Evolutionary conservation across 2,888 invertebrate species (phyloP), one percentile per base, ranked within the genome.

Genomic region (Asteroscopus sphinx): DNA sequence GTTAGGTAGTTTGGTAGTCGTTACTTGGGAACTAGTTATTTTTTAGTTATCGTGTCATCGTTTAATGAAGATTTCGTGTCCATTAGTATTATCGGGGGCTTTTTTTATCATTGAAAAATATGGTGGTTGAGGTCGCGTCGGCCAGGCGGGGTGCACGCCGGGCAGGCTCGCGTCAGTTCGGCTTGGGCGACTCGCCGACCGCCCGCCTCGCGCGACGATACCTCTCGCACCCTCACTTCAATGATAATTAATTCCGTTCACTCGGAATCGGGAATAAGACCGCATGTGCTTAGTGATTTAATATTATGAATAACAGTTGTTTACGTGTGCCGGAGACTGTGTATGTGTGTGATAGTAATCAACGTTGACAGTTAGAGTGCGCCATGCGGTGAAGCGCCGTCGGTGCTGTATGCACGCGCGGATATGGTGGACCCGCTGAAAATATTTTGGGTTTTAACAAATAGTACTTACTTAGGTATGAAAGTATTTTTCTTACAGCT

Each of bases 361-460:
- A 67, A 70, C 72, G 82, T 79, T 84, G 85, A 86, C 80, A 81
- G 76, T 82, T 81, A 77, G 71, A 86, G 87, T 87, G 89, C 88
- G 88, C 88, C 89, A 94, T 94, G 93, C 91, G 90, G 89, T 94
- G 90, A 92, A 83, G 80, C 81, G 84, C 85, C 86, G 79, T 76
- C 78, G 86, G 84, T 87, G 87, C 87, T 81, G 61, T 68, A 77
- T 81, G 80, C 85, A 79, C 82, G 81, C 83, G 79, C 81, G 93
- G 95, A 95, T 95, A 97, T 97, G 97, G 96, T 97, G 91, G 97
- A 97, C 95, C 97, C 97, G 87, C 95, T 97, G 88, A 97, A 97
- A 95, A 96, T 97, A 90, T 96, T 97, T 92, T 97, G 97, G 97
- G 96, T 97, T 94, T 95, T 97, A 86, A 97, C 97, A 94, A 97